Conservation (phyloP, 2,888 invertebrate genomes). For the Drosophila anceps region DNA sequence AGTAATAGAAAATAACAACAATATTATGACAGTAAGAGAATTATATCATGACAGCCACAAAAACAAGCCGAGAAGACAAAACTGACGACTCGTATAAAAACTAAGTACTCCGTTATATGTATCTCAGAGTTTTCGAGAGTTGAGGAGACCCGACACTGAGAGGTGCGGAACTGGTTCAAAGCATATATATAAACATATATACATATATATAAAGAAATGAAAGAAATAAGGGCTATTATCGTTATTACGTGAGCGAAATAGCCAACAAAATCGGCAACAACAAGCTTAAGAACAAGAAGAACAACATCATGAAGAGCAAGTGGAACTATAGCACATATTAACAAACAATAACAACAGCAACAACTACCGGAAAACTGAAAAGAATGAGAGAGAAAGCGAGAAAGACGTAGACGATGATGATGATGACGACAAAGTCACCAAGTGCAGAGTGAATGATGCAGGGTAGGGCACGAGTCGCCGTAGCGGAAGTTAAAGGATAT, state of each 20-base stretch:
- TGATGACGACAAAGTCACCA: slow-evolving; percentile 61
- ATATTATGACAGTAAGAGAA: slow-evolving; percentile 54
- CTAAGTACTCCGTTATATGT: slow-evolving; percentile 35
- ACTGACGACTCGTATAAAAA: slow-evolving; percentile 30
- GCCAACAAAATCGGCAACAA: slow-evolving; percentile 50
- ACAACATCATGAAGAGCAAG: slow-evolving; percentile 24
- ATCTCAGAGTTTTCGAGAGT: slow-evolving; percentile 8
- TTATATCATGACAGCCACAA: slow-evolving; percentile 34
- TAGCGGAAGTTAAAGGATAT: slow-evolving; percentile 52
- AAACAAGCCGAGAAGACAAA: slow-evolving; percentile 31
- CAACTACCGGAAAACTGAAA: slow-evolving; percentile 30
- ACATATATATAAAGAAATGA: slow-evolving; percentile 46
- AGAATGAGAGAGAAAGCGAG: slow-evolving; percentile 17
- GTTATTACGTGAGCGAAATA: slow-evolving; percentile 69
- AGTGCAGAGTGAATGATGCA: slow-evolving; percentile 42
- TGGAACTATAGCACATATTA: slow-evolving; percentile 57
- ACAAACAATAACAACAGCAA: slow-evolving; percentile 63
- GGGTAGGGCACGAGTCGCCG: slow-evolving; percentile 1
- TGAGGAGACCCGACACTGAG: background rate
- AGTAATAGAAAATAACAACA: slow-evolving; percentile 30
- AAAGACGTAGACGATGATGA: slow-evolving; percentile 24
- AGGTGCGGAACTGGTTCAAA: slow-evolving; percentile 31
- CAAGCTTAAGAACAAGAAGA: slow-evolving; percentile 17
- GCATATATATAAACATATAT: background rate
- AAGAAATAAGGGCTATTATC: slow-evolving; percentile 68